Evolutionary conservation across 2,113 vertebrate species (phyloP).

Genomic region (Melanerpes formicivorus): DNA sequence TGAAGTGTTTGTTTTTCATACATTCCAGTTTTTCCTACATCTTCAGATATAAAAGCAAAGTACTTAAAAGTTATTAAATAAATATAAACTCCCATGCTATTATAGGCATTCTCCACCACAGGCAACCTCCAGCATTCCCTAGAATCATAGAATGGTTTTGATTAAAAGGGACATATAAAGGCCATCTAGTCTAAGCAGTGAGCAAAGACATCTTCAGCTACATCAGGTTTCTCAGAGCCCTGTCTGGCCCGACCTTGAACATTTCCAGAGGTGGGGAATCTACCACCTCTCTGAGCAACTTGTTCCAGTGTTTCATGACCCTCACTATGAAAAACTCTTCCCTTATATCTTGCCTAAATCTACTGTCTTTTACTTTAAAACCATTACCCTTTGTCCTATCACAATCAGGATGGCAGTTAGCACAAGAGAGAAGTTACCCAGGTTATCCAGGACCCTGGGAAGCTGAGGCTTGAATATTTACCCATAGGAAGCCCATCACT

Average conservation of each 20-base stretch:
- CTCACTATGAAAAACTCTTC: not conserved
- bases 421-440: not conserved
- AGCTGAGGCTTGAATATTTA: not conserved
- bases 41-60: not conserved
- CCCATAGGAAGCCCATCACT: not conserved
- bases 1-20: not conserved
- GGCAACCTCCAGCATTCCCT: not conserved
- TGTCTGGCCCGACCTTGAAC: accelerated
- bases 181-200: not conserved
- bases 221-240: not conserved
- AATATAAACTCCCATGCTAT: not conserved
- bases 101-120: not conserved
- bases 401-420: not conserved
- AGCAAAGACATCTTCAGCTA: not conserved
- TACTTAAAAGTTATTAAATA: conserved; percentile 1
- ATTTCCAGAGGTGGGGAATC: not conserved
- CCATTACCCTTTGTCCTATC: not conserved
- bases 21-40: not conserved
- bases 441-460: not conserved
- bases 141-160: not conserved
- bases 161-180: not conserved
- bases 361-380: not conserved
- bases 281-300: not conserved
- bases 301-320: not conserved
- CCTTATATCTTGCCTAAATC: no score